Base-by-base conservation (phyloP, 1,140 invertebrate species). In the Drosophila dunni region DNA sequence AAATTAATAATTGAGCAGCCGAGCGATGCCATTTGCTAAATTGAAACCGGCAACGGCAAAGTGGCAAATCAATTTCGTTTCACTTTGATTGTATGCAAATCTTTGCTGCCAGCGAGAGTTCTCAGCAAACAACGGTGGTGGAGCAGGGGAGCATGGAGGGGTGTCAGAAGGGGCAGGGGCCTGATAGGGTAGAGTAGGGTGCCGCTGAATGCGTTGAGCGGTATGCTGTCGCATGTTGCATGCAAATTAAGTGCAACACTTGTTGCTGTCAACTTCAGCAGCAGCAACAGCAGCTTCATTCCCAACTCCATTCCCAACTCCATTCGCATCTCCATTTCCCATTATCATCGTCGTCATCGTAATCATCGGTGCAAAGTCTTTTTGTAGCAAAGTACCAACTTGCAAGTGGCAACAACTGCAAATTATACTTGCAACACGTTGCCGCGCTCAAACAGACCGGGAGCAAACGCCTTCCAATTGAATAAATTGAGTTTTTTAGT, bases 11-110 rank as follows among this genome's bases (percentile, higher is more conserved):
- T 83, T 88, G 79, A 88, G 60, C 65, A 48, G 68, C 48, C 50
- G 65, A 69, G 72, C 40, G 46, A 34, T 79, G 79, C 73, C 79
- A 86, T 86, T 86, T 86, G 83, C 83, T 71, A 86, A 88, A 86
- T 86, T 82, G 83, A 88, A 88, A 70, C 60, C 78, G 57, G 71
- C 57, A 54, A 48, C 38, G 34, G 64, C 74, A 75, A 82, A 83
- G 81, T 83, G 81, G 79, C 81, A 84, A 84, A 84, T 84, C 83
- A 88, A 88, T 88, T 88, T 83, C 62, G 77, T 68, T 74, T 75
- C 79, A 80, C 77, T 89, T 79, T 82, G 84, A 89, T 88, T 88
- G 84, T 88, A 88, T 89, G 83, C 83, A 88, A 88, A 88, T 88
- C 84, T 88, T 79, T 33, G 75, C 75, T 73, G 50, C 50, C 71